Conservation (phyloP, 1,140 invertebrate genomes). For the Philotrypesis tridentata region DNA sequence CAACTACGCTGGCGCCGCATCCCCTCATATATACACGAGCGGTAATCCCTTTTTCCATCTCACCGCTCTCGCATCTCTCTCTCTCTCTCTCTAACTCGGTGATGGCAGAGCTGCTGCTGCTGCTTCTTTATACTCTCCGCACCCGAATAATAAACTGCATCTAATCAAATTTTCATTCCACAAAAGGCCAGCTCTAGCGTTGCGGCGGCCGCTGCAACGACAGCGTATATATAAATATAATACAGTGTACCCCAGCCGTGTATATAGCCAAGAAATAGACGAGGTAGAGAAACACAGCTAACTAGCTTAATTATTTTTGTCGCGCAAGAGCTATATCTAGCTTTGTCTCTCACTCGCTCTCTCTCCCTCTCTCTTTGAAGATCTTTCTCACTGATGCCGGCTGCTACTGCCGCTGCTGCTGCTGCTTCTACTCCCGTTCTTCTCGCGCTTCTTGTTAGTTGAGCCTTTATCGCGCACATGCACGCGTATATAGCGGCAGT, state of each 20-base stretch:
- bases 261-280: too few species aligned
- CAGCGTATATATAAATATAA: too few species aligned
- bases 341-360: too few species aligned
- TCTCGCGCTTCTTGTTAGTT: neutral
- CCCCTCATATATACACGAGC: neutral
- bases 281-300: neutral
- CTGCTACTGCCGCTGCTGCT: neutral
- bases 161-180: neutral
- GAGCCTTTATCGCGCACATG: neutral
- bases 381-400: neutral
- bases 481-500: neutral
- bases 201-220: too few species aligned
- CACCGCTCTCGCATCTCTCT: neutral
- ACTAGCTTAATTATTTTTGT: conserved; percentile 16
- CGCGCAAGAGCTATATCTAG: neutral
- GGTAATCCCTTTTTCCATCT: conserved; percentile 4
- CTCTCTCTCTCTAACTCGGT: too few species aligned
- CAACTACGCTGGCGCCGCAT: too few species aligned
- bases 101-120: neutral
- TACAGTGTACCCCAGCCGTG: too few species aligned
- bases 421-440: neutral
- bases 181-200: neutral
- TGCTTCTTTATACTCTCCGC: neutral
- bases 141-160: neutral
- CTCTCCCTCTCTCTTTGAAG: too few species aligned